Percentiles rank a stretch among this genome's conserved stretches.
phyloP scores from a whole-genome alignment of 2,888 invertebrate genomes.

The Hololepta plana region DNA sequence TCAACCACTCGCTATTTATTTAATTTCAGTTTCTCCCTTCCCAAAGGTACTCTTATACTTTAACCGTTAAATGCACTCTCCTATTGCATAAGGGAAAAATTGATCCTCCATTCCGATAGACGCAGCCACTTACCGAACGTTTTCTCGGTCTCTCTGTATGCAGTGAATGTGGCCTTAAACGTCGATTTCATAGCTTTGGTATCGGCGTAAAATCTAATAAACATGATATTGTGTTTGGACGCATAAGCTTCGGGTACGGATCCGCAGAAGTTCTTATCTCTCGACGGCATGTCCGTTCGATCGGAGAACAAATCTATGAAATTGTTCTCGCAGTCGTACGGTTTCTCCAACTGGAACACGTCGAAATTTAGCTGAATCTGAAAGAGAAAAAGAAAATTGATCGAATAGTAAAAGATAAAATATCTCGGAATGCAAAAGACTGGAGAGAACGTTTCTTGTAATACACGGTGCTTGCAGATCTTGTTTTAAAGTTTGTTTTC shows the following conservation, averaged over 20 bases:
- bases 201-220: conserved; percentile 55
- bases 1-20: too few relatives aligned
- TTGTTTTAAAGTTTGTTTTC: too few relatives aligned
- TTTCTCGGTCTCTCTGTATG: conserved; percentile 42
- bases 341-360: conserved; percentile 44
- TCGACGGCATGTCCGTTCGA: conserved; percentile 39
- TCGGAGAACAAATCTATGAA: conserved; percentile 56
- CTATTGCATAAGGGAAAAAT: too few relatives aligned
- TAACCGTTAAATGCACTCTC: too few relatives aligned
- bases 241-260: conserved; percentile 64
- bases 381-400: too few relatives aligned
- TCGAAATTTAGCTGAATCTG: conserved; percentile 54
- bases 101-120: conserved; percentile 7
- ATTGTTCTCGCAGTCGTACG: conserved; percentile 63
- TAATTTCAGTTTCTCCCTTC: too few relatives aligned
- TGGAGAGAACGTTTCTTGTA: too few relatives aligned
- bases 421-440: too few relatives aligned
- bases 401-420: too few relatives aligned
- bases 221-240: conserved; percentile 48
- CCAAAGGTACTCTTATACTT: too few relatives aligned
- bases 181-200: conserved; percentile 34
- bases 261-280: conserved; percentile 61
- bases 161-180: conserved; percentile 58
- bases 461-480: too few relatives aligned
- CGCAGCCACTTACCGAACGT: conserved; percentile 31